Conservation (phyloP, 2,888 invertebrate genomes). For the Xestobium rufovillosum region DNA sequence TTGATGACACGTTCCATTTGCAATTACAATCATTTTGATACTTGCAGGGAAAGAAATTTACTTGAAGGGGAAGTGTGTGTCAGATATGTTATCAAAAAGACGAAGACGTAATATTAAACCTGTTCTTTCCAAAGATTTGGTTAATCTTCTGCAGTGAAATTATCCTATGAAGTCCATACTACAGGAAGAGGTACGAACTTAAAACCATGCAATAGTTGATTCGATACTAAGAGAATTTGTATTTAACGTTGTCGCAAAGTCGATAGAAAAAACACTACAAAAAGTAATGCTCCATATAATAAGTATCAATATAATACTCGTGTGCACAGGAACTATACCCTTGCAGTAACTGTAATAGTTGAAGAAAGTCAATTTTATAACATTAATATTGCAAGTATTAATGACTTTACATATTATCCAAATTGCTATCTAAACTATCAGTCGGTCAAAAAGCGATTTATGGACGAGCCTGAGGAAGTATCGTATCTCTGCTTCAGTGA, state of each 20-base stretch:
- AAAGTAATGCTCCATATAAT: neutral
- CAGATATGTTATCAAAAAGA: conserved; percentile 1
- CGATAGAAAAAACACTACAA: neutral
- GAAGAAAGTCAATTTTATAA: conserved; percentile 2
- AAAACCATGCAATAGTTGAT: neutral
- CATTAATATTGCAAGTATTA: neutral
- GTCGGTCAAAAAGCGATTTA: neutral
- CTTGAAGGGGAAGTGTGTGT: neutral
- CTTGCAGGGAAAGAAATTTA: conserved; percentile 1
- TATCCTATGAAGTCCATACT: neutral
- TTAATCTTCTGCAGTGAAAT: neutral
- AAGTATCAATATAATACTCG: no score
- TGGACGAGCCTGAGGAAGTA: neutral
- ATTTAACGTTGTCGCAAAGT: neutral
- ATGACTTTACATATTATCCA: neutral
- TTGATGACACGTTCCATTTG: no score
- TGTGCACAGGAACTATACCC: no score
- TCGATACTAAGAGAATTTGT: neutral
- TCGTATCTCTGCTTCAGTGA: neutral
- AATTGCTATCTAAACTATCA: neutral
- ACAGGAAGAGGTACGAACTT: neutral
- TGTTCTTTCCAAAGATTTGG: neutral
- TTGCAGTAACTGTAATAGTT: neutral
- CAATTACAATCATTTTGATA: no score
- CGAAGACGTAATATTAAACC: neutral